A percentile compares a stretch with the other conserved stretches of the same genome.
Conservation (phyloP, 2,888 invertebrate genomes). For the Hipparchia sbordonii region DNA sequence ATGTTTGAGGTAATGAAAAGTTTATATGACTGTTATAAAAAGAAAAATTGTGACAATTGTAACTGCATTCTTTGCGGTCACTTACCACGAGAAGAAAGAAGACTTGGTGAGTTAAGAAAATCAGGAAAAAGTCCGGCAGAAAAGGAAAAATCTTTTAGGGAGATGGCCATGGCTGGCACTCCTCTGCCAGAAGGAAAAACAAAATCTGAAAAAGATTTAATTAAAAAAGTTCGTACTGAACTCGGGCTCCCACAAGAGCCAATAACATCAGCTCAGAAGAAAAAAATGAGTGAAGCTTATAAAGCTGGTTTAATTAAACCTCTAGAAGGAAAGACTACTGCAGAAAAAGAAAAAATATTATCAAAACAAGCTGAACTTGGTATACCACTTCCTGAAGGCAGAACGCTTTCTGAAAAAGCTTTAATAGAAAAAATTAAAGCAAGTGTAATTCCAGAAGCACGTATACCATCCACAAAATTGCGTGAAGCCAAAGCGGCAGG, state of each 20-base stretch:
- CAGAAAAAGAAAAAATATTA: no score
- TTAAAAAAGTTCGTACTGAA: slow-evolving; percentile 40
- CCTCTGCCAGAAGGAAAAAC: slow-evolving; percentile 45
- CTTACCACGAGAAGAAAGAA: slow-evolving; percentile 48
- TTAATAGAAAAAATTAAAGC: no score
- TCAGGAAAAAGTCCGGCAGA: slow-evolving; percentile 43
- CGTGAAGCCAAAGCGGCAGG: slow-evolving; percentile 40
- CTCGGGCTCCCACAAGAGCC: slow-evolving; percentile 46
- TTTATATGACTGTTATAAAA: slow-evolving; percentile 69
- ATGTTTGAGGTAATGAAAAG: slow-evolving; percentile 75
- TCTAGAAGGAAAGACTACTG: no score
- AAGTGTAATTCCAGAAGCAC: no score
- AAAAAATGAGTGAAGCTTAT: slow-evolving; percentile 28
- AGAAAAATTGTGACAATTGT: slow-evolving; percentile 65
- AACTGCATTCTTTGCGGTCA: slow-evolving; percentile 66
- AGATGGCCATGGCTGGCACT: slow-evolving; percentile 38
- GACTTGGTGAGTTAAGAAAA: slow-evolving; percentile 45
- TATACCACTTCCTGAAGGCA: no score
- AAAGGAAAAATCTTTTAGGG: slow-evolving; percentile 45
- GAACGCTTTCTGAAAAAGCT: no score
- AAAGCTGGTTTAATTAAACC: no score
- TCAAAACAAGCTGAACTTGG: no score
- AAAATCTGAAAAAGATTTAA: slow-evolving; percentile 42
- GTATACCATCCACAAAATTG: slow-evolving; percentile 29
- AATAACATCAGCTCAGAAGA: slow-evolving; percentile 43